Base-by-base conservation (phyloP, 1,140 invertebrate genomes). In the Nasonia vitripennis region DNA sequence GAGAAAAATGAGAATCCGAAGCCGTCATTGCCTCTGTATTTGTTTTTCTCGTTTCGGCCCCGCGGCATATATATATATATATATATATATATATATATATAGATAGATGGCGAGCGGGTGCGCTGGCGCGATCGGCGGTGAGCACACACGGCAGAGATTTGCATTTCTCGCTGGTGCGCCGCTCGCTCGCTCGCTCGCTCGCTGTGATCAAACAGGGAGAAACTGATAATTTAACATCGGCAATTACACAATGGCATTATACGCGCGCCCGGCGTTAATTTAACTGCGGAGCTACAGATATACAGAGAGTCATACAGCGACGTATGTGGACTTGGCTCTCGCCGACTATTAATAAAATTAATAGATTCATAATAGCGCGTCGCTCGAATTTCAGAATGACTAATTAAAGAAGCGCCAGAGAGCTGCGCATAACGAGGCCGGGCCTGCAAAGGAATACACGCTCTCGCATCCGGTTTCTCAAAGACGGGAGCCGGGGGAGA, bases 191-290 rank as follows among this genome's bases (percentile, higher is more conserved):
- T 27, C 41, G 41, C 41, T 5, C 41, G 41, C 10, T 0, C 20
- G 55, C 17, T 3, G 2, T 37, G 4, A 79, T 79, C 67, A 48
- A 81, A 81, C 67, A 70, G 3, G n/a, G 23, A 71, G 67, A 27
- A 37, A 48, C 45, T 73, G 41, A 81, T 73, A 71, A 73, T 73
- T 73, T 81, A 81, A 73, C 68, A 37, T 81, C 70, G 37, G 45
- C 23, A 81, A 81, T 73, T 81, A 73, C 80, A 20, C 14, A 81
- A 81, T 55, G 45, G n/a, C 20, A 27, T 73, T 73, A 31, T 23
- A 17, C 17, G 73, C 3, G 73, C 3, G 7, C 14, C 14, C 27
- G 23, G 27, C 68, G 68, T 71, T 31, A 27, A 71, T 71, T 34
- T 31, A 71, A 71, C 68, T 71, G 31, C 27, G 27, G 27, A 27